phyloP scores from a whole-genome alignment of 2,888 invertebrate species.

The Adelognathus sp. region DNA sequence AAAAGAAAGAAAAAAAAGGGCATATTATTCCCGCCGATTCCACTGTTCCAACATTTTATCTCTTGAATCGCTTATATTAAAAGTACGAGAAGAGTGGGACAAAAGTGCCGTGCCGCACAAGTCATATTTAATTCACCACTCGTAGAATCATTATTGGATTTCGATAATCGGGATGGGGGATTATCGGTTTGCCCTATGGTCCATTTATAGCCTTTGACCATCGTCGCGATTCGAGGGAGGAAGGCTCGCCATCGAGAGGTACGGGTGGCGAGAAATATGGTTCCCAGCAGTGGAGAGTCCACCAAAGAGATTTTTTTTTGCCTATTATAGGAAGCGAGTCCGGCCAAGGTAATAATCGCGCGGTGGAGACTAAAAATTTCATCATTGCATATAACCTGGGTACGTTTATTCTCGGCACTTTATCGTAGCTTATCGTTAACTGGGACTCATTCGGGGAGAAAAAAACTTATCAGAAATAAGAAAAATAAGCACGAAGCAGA shows the following conservation, averaged over 20 bases:
- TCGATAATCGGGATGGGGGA: conserved; percentile 52
- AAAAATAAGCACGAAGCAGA: not conserved
- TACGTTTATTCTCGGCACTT: conserved; percentile 16
- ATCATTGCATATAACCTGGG: not conserved
- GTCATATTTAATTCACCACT: conserved; percentile 58
- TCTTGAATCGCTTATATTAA: not conserved
- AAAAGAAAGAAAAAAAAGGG: not conserved
- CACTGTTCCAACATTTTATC: not conserved
- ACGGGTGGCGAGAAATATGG: not conserved
- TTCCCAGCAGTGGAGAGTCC: not conserved
- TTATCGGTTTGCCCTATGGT: conserved; percentile 35
- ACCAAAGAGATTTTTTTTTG: conserved; percentile 2
- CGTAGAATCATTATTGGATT: conserved; percentile 60
- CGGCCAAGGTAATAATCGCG: not conserved
- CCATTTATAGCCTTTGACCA: not conserved
- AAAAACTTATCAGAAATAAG: not conserved
- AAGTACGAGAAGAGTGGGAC: conserved; percentile 25
- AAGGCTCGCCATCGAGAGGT: not conserved
- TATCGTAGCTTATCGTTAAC: conserved; percentile 3
- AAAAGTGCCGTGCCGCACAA: conserved; percentile 50
- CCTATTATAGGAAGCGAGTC: not conserved
- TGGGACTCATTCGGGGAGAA: conserved; percentile 10
- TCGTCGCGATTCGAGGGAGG: conserved; percentile 4
- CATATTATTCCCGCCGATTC: not conserved
- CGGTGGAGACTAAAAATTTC: not conserved